Conservation (phyloP, 2,113 vertebrate species). For the Pholis gunnellus region DNA sequence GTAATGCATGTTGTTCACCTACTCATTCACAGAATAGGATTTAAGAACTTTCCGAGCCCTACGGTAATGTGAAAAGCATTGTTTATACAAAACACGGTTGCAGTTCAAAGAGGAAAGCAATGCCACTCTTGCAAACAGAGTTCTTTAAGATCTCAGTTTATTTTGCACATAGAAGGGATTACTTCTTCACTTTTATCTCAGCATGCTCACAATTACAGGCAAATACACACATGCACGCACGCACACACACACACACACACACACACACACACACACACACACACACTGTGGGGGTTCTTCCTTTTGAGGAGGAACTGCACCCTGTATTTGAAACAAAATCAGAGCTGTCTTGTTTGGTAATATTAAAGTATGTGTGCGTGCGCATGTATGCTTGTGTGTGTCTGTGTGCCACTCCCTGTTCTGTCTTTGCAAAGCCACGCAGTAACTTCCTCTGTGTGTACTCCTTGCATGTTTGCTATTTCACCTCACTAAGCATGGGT, state of each 20-base stretch:
- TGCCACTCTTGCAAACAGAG: constrained; percentile 14
- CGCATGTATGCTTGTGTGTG: constrained; percentile 5
- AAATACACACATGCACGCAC: not conserved
- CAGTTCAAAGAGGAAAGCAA: constrained; percentile 23
- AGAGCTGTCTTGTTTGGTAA: constrained; percentile 41
- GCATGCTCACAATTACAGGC: constrained; percentile 11
- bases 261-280: too few relatives aligned
- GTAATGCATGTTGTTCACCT: not conserved
- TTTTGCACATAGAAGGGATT: constrained; percentile 40
- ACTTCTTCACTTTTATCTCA: constrained; percentile 51
- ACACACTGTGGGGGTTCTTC: constrained; percentile 7
- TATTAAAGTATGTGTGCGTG: constrained; percentile 1
- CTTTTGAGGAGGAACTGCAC: constrained; percentile 30
- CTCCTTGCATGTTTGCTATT: constrained; percentile 58
- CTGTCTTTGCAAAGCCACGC: constrained; percentile 48
- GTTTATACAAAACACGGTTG: constrained; percentile 36
- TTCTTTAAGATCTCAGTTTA: constrained; percentile 30
- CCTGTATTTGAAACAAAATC: constrained; percentile 46
- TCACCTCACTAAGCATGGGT: constrained; percentile 48
- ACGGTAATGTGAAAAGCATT: not conserved
- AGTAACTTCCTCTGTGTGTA: constrained; percentile 67
- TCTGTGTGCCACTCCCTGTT: constrained; percentile 71
- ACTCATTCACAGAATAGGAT: constrained; percentile 8
- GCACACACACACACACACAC: too few relatives aligned
- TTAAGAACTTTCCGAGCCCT: not conserved